These are phyloP conservation scores for Acanthococcus lagerstroemiae DNA, from an alignment of 2,888 invertebrate species.

Conservation along the genomic window DNA sequence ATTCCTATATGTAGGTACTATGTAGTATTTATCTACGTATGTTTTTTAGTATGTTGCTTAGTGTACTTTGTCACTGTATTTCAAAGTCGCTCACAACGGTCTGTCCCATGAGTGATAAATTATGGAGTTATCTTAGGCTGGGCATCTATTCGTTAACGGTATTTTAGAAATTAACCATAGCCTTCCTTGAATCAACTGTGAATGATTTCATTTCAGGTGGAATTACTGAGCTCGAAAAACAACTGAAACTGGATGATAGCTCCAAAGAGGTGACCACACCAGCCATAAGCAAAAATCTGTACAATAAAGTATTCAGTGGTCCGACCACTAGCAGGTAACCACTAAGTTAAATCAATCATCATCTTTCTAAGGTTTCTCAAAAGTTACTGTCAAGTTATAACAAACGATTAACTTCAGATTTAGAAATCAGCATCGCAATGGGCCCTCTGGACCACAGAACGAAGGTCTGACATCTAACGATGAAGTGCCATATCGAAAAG, in stretches of 20 bases:
- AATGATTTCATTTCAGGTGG: too few relatives aligned
- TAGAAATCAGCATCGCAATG: constrained; percentile 45
- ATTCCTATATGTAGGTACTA: too few relatives aligned
- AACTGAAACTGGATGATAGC: constrained; percentile 49
- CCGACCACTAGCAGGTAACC: constrained; percentile 33
- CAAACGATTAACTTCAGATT: constrained; percentile 34
- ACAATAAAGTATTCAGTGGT: constrained; percentile 56
- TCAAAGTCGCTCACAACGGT: too few relatives aligned
- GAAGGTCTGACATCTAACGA: constrained; percentile 43
- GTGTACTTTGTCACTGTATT: too few relatives aligned
- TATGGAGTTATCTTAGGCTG: too few relatives aligned
- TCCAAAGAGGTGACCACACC: constrained; percentile 45
- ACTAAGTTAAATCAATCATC: neutral
- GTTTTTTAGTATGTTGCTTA: too few relatives aligned
- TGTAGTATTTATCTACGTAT: too few relatives aligned
- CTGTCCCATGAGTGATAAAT: too few relatives aligned
- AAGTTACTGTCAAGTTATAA: neutral
- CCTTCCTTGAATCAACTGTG: too few relatives aligned
- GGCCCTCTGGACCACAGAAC: constrained; percentile 49
- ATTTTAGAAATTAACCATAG: too few relatives aligned
- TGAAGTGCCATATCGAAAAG: constrained; percentile 41
- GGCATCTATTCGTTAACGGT: too few relatives aligned
- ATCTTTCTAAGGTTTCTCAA: neutral
- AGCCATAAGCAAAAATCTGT: constrained; percentile 60
- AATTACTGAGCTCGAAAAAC: constrained; percentile 74